Conservation (phyloP, 2,113 vertebrate genomes). For the Pollimyrus isidori region DNA sequence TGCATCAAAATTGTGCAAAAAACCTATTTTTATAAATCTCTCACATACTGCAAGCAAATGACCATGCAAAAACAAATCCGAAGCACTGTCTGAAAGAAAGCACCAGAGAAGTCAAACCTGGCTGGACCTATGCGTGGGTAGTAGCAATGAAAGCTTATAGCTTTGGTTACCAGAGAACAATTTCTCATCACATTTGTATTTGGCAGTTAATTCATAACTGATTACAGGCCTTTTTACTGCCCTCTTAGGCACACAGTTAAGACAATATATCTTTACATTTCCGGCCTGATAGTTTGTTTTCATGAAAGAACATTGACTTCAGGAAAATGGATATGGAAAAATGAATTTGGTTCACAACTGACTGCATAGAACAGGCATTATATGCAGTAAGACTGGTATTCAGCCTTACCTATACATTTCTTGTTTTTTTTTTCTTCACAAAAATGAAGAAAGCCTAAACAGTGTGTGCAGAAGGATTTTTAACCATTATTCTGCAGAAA, state of each 20-base stretch:
- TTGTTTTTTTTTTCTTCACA: not conserved
- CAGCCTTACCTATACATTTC: not conserved
- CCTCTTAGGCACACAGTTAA: not conserved
- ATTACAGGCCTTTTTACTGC: slow-evolving; percentile 14
- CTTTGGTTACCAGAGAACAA: slow-evolving; percentile 25
- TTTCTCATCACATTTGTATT: slow-evolving; percentile 8
- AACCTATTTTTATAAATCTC: too few species aligned
- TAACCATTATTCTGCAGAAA: not conserved
- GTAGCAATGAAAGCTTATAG: slow-evolving; percentile 20
- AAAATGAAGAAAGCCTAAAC: not conserved
- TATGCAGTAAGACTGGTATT: not conserved
- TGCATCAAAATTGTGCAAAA: not conserved
- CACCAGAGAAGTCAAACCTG: not conserved
- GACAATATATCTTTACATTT: not conserved
- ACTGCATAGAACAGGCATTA: not conserved
- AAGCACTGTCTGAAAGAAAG: not conserved
- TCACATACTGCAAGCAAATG: not conserved
- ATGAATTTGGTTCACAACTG: not conserved
- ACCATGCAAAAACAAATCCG: not conserved
- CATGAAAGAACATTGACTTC: not conserved
- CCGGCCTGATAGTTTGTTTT: not conserved
- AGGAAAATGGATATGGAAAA: not conserved
- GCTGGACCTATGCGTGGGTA: not conserved
- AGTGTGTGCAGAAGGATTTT: not conserved
- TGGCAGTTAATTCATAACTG: slow-evolving; percentile 23